Evolutionary conservation across 1,140 invertebrate species (phyloP), one percentile per base, ranked within the genome.

Genomic region (Aphelinus atriplicis): DNA sequence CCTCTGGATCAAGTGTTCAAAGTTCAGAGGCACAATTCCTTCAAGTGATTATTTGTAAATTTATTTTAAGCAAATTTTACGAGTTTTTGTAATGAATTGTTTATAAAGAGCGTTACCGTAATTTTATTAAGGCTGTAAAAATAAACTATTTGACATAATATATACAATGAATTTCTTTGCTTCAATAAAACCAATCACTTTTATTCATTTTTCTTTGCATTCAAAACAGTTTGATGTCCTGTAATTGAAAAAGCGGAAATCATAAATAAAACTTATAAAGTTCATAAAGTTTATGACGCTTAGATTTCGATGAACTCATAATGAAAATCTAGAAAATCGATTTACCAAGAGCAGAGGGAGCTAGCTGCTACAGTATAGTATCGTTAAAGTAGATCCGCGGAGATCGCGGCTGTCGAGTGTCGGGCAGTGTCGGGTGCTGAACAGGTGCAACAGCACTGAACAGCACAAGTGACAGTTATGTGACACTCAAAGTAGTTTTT

Each of bases 1-100:
- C 91, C 92, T 1, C 86, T 92, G 63, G 89, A 90, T 81, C 90
- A 90, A 84, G 85, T 90, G 3, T 91, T 89, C 79, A 88, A 90
- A 86, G 85, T 90, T 73, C 26, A 26, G 26, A 84, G 83, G 53
- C 82, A 84, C 61, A 87, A 86, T 73, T 80, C 82, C 3, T 85
- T 88, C 73, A 75, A 86, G 76, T 85, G 77, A 84, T 75, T 76
- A 42, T 73, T 75, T 58, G 72, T 71, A 75, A 57, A 66, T 50
- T 72, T 72, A 71, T 78, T 65, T 61, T 78, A 67, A 78, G 58
- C 47, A 64, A 68, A 63, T 76, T 74, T 77, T 73, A 61, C 57
- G 73, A 53, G 61, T 5, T 77, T 73, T 77, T 77, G 45, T 77
- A 77, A 69, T 68, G 9, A 73, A 63, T 47, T 71, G 65, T 71